These are phyloP conservation scores for Shargacucullia verbasci DNA, from an alignment of 2,888 invertebrate species.

Conservation along the genomic window DNA sequence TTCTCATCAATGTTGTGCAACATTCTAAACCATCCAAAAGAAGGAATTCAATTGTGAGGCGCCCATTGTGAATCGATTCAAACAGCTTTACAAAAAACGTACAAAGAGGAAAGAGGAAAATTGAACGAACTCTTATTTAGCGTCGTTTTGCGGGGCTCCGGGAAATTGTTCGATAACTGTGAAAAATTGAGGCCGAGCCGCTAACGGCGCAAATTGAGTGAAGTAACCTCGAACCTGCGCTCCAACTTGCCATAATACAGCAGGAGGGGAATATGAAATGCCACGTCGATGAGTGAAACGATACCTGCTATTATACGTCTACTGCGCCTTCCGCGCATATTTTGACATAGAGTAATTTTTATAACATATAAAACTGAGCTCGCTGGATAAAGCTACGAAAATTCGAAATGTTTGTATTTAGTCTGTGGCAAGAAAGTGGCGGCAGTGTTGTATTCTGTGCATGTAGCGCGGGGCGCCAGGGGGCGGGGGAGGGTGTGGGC, in stretches of 20 bases:
- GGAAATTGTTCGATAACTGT: constrained; percentile 82
- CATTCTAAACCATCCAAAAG: constrained; percentile 14
- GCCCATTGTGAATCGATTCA: constrained; percentile 14
- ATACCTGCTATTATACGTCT: constrained; percentile 57
- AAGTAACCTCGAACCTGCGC: constrained; percentile 62
- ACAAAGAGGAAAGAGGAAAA: constrained; percentile 59
- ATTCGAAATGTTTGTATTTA: constrained; percentile 36
- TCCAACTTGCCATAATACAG: constrained; percentile 47
- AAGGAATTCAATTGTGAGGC: constrained; percentile 4
- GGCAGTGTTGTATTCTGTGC: constrained; percentile 45
- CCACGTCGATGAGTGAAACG: constrained; percentile 55
- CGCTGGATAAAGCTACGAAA: constrained; percentile 16
- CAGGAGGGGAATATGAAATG: constrained; percentile 50
- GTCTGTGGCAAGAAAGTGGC: constrained; percentile 51
- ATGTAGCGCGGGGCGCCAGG: constrained; percentile 36
- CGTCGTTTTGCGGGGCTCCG: constrained; percentile 64
- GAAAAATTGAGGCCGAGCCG: constrained; percentile 79
- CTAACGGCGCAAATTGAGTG: constrained; percentile 86
- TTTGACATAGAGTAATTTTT: constrained; percentile 46
- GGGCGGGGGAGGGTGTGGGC: constrained; percentile 48
- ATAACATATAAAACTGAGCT: constrained; percentile 1
- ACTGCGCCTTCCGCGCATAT: constrained; percentile 45
- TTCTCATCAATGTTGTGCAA: constrained; percentile 1
- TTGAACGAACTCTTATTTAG: constrained; percentile 76
- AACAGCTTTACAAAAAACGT: constrained; percentile 24